These are phyloP conservation scores for Tigriopus japonicus DNA, from an alignment of 1,140 invertebrate genomes.

Conservation along the genomic window DNA sequence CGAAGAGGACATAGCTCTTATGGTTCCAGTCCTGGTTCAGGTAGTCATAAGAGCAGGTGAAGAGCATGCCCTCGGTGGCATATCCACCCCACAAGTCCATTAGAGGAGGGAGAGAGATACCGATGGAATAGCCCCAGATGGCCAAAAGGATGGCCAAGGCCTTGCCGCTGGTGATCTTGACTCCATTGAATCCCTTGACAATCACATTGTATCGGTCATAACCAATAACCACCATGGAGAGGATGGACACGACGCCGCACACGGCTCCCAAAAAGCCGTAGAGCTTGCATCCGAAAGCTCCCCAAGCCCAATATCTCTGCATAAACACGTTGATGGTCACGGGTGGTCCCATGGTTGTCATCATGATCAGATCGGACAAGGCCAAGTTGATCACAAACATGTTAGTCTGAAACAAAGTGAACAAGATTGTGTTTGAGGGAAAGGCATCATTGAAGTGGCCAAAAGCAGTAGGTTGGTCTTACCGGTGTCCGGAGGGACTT, in stretches of 20 bases:
- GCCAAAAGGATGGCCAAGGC: conserved; percentile 19
- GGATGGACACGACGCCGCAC: conserved; percentile 8
- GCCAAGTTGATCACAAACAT: conserved; percentile 62
- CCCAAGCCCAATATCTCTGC: conserved; percentile 14
- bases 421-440: not conserved
- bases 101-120: conserved; percentile 21
- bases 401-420: conserved; percentile 33
- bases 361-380: conserved; percentile 65
- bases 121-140: conserved; percentile 21
- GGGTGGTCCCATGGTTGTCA: conserved; percentile 37
- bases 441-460: not conserved
- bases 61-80: conserved; percentile 21
- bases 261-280: conserved; percentile 12
- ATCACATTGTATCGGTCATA: conserved; percentile 23
- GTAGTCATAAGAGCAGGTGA: conserved; percentile 22
- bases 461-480: not conserved
- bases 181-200: conserved; percentile 21
- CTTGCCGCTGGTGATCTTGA: conserved; percentile 20
- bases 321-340: conserved; percentile 40
- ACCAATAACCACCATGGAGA: conserved; percentile 15
- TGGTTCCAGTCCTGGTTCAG: conserved; percentile 15
- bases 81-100: conserved; percentile 22
- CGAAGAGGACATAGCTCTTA: conserved; percentile 17
- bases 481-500: conserved; percentile 54
- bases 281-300: conserved; percentile 12